Evolutionary conservation across 2,888 invertebrate genomes (phyloP).

Genomic region (Leptinotarsa haldemani): DNA sequence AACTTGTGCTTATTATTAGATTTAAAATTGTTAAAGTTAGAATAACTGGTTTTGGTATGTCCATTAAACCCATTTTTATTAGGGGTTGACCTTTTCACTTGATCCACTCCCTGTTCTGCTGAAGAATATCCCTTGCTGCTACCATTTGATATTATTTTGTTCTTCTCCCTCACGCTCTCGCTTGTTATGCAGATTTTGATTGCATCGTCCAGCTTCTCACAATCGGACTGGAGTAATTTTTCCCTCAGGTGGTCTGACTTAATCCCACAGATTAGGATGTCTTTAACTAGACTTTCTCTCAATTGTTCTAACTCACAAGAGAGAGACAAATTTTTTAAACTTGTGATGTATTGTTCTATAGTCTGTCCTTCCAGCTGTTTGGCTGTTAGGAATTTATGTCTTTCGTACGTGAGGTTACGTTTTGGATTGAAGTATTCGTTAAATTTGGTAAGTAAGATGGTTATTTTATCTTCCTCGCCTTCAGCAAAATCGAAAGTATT

Average conservation of each 20-base stretch:
- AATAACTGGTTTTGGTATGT: not conserved
- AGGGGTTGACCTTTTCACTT: not conserved
- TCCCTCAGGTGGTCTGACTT: constrained; percentile 33
- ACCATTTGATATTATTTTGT: not conserved
- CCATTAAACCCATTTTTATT: not conserved
- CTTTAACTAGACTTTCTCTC: constrained; percentile 30
- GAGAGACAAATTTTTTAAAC: constrained; percentile 33
- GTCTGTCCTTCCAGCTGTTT: constrained; percentile 35
- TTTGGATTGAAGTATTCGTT: constrained; percentile 31
- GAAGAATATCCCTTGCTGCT: not conserved
- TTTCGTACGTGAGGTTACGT: constrained; percentile 34
- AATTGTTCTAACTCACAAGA: constrained; percentile 31
- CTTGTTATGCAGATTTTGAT: not conserved
- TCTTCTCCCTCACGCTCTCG: not conserved
- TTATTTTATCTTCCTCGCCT: no score
- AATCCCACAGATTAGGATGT: constrained; percentile 35
- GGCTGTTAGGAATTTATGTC: constrained; percentile 31
- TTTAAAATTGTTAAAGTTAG: not conserved
- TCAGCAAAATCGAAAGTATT: no score
- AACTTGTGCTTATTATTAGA: not conserved
- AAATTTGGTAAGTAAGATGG: constrained; percentile 20
- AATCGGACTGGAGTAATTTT: constrained; percentile 30
- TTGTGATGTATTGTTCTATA: constrained; percentile 33
- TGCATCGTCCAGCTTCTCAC: not conserved
- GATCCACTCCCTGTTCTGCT: not conserved